Conservation (phyloP, 1,140 invertebrate species). For the Drosophila ananassae region DNA sequence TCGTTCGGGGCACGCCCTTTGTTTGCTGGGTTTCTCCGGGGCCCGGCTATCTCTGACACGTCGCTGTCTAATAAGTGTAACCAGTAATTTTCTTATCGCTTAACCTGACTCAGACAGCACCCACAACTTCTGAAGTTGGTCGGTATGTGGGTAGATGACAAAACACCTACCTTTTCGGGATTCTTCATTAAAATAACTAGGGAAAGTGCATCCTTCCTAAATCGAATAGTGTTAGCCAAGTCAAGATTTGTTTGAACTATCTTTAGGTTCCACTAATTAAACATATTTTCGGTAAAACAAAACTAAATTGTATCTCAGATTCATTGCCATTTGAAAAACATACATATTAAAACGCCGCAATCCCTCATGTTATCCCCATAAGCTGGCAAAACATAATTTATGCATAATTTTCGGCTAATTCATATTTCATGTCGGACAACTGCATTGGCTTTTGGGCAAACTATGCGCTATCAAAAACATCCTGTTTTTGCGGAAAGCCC, state of each 20-base stretch:
- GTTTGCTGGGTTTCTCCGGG: conserved; percentile 48
- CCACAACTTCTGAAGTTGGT: not conserved
- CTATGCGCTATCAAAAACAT: conserved; percentile 53
- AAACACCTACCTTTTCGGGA: not conserved
- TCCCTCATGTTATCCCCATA: conserved; percentile 22
- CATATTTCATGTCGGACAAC: conserved; percentile 48
- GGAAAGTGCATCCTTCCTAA: not conserved
- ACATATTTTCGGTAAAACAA: not conserved
- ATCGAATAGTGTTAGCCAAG: not conserved
- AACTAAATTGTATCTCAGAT: not conserved
- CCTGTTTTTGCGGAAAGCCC: conserved; percentile 55
- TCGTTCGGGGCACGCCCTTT: conserved; percentile 63
- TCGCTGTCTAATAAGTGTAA: conserved; percentile 79
- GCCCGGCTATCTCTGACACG: conserved; percentile 70
- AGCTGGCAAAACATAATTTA: conserved; percentile 36
- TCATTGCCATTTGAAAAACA: not conserved
- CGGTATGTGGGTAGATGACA: not conserved
- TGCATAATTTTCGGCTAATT: conserved; percentile 49
- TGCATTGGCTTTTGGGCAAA: conserved; percentile 28
- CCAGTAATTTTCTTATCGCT: conserved; percentile 78
- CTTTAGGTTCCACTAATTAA: not conserved
- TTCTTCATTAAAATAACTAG: not conserved
- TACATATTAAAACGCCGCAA: conserved; percentile 13
- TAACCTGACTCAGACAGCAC: conserved; percentile 42
- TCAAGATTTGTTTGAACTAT: no score